A percentile compares a stretch with the other conserved stretches of the same genome.
Evolutionary conservation across 2,888 invertebrate genomes (phyloP).

Genomic region (Pollenia angustigena): DNA sequence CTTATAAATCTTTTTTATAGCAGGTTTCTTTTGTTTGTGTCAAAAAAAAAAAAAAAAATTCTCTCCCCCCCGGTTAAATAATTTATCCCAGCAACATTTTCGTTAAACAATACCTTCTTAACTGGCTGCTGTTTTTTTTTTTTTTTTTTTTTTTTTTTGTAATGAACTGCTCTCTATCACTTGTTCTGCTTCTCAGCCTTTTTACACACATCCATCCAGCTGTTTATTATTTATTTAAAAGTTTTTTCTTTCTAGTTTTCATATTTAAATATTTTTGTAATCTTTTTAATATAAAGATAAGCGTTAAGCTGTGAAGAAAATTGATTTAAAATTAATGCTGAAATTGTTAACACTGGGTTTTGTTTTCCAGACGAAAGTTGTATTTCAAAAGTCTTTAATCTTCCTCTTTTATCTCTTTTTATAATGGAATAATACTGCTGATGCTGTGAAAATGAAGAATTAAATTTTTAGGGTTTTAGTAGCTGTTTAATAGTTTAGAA

Average conservation of each 20-base stretch:
- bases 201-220: slow-evolving; percentile 34
- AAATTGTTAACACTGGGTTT: slow-evolving; percentile 79
- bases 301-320: slow-evolving; percentile 82
- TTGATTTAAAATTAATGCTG: slow-evolving; percentile 84
- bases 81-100: slow-evolving; percentile 20
- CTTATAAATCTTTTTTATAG: slow-evolving; percentile 81
- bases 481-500: slow-evolving; percentile 16
- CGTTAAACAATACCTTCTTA: slow-evolving; percentile 45
- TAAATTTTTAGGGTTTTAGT: neutral
- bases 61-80: neutral
- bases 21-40: slow-evolving; percentile 73
- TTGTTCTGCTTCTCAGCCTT: slow-evolving; percentile 32
- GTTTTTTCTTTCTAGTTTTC: slow-evolving; percentile 31
- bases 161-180: slow-evolving; percentile 34
- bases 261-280: slow-evolving; percentile 51
- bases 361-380: slow-evolving; percentile 45
- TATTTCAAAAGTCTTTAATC: neutral
- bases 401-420: neutral
- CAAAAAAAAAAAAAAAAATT: slow-evolving; percentile 22
- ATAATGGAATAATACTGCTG: neutral
- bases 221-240: slow-evolving; percentile 54
- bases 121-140: slow-evolving; percentile 64
- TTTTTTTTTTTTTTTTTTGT: neutral
- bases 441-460: neutral
- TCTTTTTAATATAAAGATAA: slow-evolving; percentile 67